Conservation (phyloP, 2,797 vertebrate genomes). For the Acanthurus tractus region DNA sequence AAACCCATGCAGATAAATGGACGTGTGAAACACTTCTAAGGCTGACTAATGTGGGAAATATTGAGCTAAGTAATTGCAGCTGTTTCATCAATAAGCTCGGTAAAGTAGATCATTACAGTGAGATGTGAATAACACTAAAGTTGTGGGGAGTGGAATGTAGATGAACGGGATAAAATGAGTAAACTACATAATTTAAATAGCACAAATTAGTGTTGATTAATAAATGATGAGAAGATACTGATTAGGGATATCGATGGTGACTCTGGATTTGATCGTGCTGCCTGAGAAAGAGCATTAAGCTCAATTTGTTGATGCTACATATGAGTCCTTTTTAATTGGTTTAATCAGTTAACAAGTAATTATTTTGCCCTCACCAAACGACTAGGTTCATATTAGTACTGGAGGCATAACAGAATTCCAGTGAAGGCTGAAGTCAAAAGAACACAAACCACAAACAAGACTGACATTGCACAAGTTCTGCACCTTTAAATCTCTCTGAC, state of each 20-base stretch:
- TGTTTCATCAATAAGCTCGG: conserved; percentile 81
- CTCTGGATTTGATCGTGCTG: conserved; percentile 4
- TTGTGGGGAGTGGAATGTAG: conserved; percentile 51
- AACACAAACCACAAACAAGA: neutral
- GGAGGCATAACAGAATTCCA: too few species aligned
- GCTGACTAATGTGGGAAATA: conserved; percentile 85
- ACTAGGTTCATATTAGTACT: neutral
- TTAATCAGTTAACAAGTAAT: neutral
- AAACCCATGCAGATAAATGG: conserved; percentile 79
- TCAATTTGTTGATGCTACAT: neutral
- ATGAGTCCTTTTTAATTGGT: neutral
- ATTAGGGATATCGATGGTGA: conserved; percentile 14
- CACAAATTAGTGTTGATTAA: conserved; percentile 40
- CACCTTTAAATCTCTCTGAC: too few species aligned
- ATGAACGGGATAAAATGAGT: conserved; percentile 59
- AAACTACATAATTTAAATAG: conserved; percentile 52
- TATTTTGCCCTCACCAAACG: neutral
- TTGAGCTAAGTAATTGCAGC: conserved; percentile 85
- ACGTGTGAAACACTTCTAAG: conserved; percentile 80
- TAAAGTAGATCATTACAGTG: conserved; percentile 80
- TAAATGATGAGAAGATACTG: conserved; percentile 26
- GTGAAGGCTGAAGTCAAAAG: too few species aligned
- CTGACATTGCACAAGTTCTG: too few species aligned
- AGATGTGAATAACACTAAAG: conserved; percentile 81
- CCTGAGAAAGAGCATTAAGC: neutral